These are phyloP conservation scores for Liodrosophila aerea DNA, from an alignment of 2,888 invertebrate species.

Conservation along the genomic window DNA sequence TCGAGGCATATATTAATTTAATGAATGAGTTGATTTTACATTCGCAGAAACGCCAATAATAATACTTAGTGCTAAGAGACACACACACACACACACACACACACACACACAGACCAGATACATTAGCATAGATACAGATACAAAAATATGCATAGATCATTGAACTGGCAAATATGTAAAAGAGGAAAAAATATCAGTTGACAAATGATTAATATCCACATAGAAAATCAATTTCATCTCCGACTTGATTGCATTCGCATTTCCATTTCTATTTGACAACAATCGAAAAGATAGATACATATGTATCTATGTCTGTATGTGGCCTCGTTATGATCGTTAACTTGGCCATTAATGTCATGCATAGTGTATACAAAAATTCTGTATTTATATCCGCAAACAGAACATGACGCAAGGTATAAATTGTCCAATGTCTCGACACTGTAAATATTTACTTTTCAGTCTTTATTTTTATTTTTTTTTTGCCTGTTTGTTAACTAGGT, in stretches of 20 bases:
- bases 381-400: slow-evolving; percentile 22
- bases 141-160: slow-evolving; percentile 8
- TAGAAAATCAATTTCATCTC: not conserved
- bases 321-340: slow-evolving; percentile 21
- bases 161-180: slow-evolving; percentile 12
- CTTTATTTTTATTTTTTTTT: too few relatives aligned
- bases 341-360: slow-evolving; percentile 35
- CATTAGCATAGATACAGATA: slow-evolving; percentile 22
- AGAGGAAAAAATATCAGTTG: slow-evolving; percentile 9
- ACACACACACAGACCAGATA: slow-evolving; percentile 32
- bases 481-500: too few relatives aligned
- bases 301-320: not conserved
- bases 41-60: slow-evolving; percentile 65
- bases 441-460: too few relatives aligned
- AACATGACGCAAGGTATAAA: too few relatives aligned
- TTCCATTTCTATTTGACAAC: not conserved
- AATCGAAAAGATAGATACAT: not conserved
- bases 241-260: not conserved
- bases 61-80: slow-evolving; percentile 38
- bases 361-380: slow-evolving; percentile 22
- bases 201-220: slow-evolving; percentile 13
- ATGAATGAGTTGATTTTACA: slow-evolving; percentile 64
- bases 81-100: slow-evolving; percentile 3
- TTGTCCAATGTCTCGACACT: too few relatives aligned
- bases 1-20: slow-evolving; percentile 61